These are phyloP conservation scores for Apolygus lucorum DNA, from an alignment of 1,140 invertebrate species.

Conservation along the genomic window DNA sequence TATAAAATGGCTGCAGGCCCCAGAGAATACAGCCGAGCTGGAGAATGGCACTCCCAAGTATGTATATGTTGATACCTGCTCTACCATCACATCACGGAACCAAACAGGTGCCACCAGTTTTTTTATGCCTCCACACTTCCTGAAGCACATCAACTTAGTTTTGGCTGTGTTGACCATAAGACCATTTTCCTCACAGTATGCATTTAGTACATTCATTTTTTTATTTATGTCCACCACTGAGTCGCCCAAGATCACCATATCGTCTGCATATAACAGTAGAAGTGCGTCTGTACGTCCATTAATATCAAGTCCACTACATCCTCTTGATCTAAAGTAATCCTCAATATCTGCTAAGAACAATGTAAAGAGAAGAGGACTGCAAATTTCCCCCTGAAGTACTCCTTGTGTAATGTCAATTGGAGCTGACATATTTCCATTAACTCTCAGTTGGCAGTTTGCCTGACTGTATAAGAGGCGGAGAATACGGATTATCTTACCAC, in stretches of 20 bases:
- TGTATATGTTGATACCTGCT: too few relatives aligned
- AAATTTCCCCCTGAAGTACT: neutral
- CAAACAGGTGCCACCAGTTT: too few relatives aligned
- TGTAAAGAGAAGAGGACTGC: neutral
- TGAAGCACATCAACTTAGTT: too few relatives aligned
- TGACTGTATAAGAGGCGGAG: neutral
- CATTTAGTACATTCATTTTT: too few relatives aligned
- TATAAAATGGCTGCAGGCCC: neutral
- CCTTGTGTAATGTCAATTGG: neutral
- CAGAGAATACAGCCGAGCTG: neutral
- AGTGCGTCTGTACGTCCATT: neutral
- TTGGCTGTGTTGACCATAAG: too few relatives aligned
- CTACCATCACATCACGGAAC: too few relatives aligned
- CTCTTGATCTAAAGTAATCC: neutral
- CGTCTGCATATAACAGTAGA: neutral
- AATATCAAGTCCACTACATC: neutral
- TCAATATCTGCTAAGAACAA: neutral
- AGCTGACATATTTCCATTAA: neutral
- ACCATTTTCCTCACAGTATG: too few relatives aligned
- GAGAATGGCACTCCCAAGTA: neutral
- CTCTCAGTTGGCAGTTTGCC: neutral
- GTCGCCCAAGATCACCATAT: neutral
- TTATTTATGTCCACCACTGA: neutral
- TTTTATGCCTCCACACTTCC: too few relatives aligned
- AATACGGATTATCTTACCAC: slow-evolving; percentile 6